Evolutionary conservation across 2,797 vertebrate genomes (phyloP), one percentile per base, ranked within the genome.

Genomic region (Ctenochaetus hawaiiensis): DNA sequence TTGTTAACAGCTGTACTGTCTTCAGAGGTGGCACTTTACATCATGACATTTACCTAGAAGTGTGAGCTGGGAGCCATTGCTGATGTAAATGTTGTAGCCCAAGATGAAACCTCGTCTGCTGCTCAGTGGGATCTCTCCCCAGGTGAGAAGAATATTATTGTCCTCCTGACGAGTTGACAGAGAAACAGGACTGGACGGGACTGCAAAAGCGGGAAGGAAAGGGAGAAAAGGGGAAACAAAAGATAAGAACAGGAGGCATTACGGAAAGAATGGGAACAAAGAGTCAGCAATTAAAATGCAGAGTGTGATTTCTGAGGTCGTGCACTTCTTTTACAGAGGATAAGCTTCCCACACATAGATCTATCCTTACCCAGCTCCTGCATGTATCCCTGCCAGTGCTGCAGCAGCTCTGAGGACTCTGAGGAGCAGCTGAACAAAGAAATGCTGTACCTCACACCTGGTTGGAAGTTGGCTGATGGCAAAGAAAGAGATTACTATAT

Each of bases 51-150:
- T 91, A 96, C 95, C 94, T 39, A 95, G 45, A 26, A 90, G 90
- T 30, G 45, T 72, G 49, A 92, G 82, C 34, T 91, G 63, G 4
- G 88, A 86, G 72, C 83, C 83, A 41, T 83, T 87, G 5, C 66
- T 90, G 51, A 89, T 77, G 81, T 96, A 96, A 79, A 96, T 30
- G 2, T 83, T 92, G 85, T 95, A 95, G 61, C 95, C 95, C 6
- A 85, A 85, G 17, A 96, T 67, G 72, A 91, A 95, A 10, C 95
- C 95, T 87, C 91, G 87, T 77, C 78, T 90, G 26, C 78, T 51
- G 60, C 67, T 76, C 67, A 89, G 10, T 0, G 91, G 85, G 52
- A 94, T 90, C 20, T 88, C 83, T 16, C 51, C 82, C 95, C 95
- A 96, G 49, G 77, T 90, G 44, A 96, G 84, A 37, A 88, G 1